Evolutionary conservation across 2,888 invertebrate species (phyloP).

Genomic region (Noctua janthe): DNA sequence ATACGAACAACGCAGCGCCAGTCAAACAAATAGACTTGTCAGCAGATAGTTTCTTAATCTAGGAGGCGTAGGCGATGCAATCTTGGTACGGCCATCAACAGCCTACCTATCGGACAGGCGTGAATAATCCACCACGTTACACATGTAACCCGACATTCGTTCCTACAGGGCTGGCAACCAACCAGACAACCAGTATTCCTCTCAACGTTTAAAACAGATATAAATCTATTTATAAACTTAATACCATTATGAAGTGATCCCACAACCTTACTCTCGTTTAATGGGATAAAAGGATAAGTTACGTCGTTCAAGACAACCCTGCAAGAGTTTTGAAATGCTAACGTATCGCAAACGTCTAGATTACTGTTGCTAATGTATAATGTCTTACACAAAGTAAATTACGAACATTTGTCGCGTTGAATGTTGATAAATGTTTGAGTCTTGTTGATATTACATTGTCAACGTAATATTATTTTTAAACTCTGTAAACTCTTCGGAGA

Average conservation of each 20-base stretch:
- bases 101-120: conserved; percentile 72
- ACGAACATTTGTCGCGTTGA: conserved; percentile 50
- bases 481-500: background rate
- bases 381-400: conserved; percentile 55
- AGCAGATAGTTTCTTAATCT: conserved; percentile 75
- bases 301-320: conserved; percentile 44
- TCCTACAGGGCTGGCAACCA: conserved; percentile 58
- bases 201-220: conserved; percentile 48
- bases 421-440: conserved; percentile 43
- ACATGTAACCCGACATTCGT: conserved; percentile 72
- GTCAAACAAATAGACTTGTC: conserved; percentile 82
- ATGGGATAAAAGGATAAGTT: conserved; percentile 55
- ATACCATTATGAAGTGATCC: conserved; percentile 47
- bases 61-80: conserved; percentile 80
- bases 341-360: conserved; percentile 50
- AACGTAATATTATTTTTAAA: conserved; percentile 18
- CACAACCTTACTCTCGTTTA: conserved; percentile 40
- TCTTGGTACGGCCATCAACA: conserved; percentile 76
- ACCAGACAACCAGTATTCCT: conserved; percentile 41
- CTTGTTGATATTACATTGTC: conserved; percentile 34
- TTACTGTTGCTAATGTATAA: conserved; percentile 50
- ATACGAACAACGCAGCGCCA: conserved; percentile 56
- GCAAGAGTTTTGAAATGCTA: conserved; percentile 48
- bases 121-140: conserved; percentile 74
- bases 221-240: conserved; percentile 57